Evolutionary conservation across 2,797 vertebrate genomes (phyloP).

Genomic region (Danio kyathit): DNA sequence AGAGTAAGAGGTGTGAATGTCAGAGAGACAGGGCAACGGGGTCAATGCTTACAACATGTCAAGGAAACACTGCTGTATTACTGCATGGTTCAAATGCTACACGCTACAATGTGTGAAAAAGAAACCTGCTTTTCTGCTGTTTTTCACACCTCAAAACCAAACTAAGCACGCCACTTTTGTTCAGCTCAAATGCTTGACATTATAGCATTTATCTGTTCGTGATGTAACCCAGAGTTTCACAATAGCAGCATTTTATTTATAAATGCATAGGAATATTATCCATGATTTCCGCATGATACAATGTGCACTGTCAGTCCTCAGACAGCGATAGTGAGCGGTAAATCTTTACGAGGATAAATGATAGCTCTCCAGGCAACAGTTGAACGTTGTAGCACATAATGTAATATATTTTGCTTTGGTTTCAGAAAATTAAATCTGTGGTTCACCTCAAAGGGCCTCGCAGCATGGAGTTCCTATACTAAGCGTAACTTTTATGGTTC

Average conservation of each 20-base stretch:
- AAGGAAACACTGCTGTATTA: slow-evolving; percentile 24
- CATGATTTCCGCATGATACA: slow-evolving; percentile 2
- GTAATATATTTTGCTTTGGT: slow-evolving; percentile 55
- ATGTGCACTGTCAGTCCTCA: slow-evolving; percentile 7
- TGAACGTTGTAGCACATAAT: slow-evolving; percentile 45
- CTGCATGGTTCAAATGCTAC: slow-evolving; percentile 29
- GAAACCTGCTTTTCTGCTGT: slow-evolving; percentile 6
- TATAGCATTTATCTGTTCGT: background rate
- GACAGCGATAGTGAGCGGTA: slow-evolving; percentile 39
- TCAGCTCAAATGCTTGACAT: background rate
- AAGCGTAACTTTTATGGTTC: slow-evolving; percentile 41
- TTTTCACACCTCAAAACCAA: slow-evolving; percentile 24
- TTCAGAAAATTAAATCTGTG: slow-evolving; percentile 60
- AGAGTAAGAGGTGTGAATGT: slow-evolving; percentile 52
- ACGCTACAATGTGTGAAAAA: background rate
- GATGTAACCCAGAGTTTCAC: background rate
- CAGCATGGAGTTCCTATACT: slow-evolving; percentile 42
- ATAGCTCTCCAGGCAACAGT: slow-evolving; percentile 56
- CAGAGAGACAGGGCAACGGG: slow-evolving; percentile 34
- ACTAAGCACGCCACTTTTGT: background rate
- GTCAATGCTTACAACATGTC: slow-evolving; percentile 54
- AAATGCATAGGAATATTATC: slow-evolving; percentile 15
- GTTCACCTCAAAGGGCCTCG: slow-evolving; percentile 52
- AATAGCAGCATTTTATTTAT: slow-evolving; percentile 17
- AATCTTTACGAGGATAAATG: slow-evolving; percentile 56